A percentile compares a stretch with the other conserved stretches of the same genome.
Conservation (phyloP, 2,888 invertebrate genomes). For the Agrilus cyanescens region DNA sequence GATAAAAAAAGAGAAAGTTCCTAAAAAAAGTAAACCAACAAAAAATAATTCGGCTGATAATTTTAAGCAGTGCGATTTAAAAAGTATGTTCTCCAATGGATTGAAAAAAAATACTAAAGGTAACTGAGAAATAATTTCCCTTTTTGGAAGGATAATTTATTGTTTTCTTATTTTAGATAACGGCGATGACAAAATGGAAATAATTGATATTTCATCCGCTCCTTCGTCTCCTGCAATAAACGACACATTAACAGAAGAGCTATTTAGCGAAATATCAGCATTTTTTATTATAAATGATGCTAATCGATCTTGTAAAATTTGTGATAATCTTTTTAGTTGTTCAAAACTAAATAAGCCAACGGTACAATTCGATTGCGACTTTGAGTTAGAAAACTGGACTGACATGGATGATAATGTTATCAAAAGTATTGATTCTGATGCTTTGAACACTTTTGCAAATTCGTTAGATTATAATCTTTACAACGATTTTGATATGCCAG, state of each 20-base stretch:
- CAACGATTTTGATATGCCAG: background rate
- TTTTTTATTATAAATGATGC: background rate
- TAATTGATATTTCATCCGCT: constrained; percentile 17
- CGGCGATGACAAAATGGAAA: constrained; percentile 18
- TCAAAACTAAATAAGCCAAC: constrained; percentile 11
- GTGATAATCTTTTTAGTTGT: constrained; percentile 38
- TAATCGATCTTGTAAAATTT: constrained; percentile 32
- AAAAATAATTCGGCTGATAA: too few species aligned
- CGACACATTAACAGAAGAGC: constrained; percentile 1
- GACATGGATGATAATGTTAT: background rate
- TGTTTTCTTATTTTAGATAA: background rate
- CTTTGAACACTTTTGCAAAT: background rate
- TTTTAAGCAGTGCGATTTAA: too few species aligned
- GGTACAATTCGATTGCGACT: background rate
- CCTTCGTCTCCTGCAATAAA: constrained; percentile 1
- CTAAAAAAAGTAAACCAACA: too few species aligned
- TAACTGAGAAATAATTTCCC: background rate
- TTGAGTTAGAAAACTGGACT: background rate
- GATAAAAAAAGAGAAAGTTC: too few species aligned
- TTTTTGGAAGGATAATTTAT: background rate
- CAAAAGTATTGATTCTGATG: background rate
- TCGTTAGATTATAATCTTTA: background rate
- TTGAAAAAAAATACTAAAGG: constrained; percentile 15
- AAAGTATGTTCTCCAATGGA: too few species aligned
- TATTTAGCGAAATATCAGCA: constrained; percentile 5